Evolutionary conservation across 2,888 invertebrate genomes (phyloP), one percentile per base, ranked within the genome.

Genomic region (Scaeva pyrastri): DNA sequence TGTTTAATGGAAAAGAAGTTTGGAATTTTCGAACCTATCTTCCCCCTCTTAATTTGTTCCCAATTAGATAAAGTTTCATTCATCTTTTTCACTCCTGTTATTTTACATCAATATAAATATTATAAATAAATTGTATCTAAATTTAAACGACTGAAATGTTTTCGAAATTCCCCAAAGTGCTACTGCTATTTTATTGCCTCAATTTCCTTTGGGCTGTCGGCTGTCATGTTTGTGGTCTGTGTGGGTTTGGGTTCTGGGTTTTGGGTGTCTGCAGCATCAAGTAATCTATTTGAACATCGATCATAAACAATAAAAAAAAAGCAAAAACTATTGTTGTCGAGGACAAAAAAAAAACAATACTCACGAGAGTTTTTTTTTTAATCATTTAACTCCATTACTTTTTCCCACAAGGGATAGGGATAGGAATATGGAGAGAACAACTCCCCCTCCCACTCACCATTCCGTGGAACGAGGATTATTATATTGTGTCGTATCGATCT

Each of bases 331-430:
- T 56, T 58, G 11, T 31, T 26, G 16, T 11, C 16, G 0, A 31
- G 16, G 16, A 31, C 26, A 8, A 31, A 11, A 16, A 58, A 12
- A 16, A 26, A 2, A 36, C 6, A 36, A 58, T 16, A 16, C 31
- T 1, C n/a, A 36, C 4, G 56, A 11, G 5, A 11, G 16, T 31
- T 56, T 14, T 31, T 16, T 31, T 56, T 56, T 56, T 23, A 52
- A 55, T 31, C 55, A 55, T 58, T 36, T 36, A 58, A 58, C 19
- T 19, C 36, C 56, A 36, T 58, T 58, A 19, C 36, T 12, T 36
- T 58, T 36, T 58, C 36, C 16, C 36, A 36, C 11, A 26, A 55
- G n/a, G n/a, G n/a, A n/a, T n/a, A n/a, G n/a, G n/a, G n/a, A n/a
- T n/a, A n/a, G n/a, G n/a, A n/a, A n/a, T n/a, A n/a, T n/a, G n/a